Conservation (phyloP, 53 echinoderm and acorn worm genomes). For the Actinopyga echinites region DNA sequence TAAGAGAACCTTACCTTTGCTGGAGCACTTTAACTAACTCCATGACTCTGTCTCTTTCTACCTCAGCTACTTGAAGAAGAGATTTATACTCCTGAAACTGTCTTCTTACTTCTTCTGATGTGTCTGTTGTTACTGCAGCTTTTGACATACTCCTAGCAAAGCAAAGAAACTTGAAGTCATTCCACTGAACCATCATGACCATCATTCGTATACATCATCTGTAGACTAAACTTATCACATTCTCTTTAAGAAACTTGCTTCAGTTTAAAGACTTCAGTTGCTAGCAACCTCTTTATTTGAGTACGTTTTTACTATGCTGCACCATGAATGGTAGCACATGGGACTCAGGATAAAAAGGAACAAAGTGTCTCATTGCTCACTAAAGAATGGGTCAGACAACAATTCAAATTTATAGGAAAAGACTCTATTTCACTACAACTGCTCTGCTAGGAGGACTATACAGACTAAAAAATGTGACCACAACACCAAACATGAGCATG, state of each 20-base stretch:
- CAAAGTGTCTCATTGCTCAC: too few relatives aligned
- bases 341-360: too few relatives aligned
- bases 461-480: too few relatives aligned
- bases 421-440: too few relatives aligned
- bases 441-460: too few relatives aligned
- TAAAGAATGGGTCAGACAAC: too few relatives aligned
- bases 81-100: constrained; percentile 88
- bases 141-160: constrained; percentile 21
- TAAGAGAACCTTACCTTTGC: constrained; percentile 58
- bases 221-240: not conserved
- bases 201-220: too few relatives aligned
- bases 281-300: not conserved
- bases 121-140: not conserved
- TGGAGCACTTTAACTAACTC: constrained; percentile 92
- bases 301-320: too few relatives aligned
- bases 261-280: not conserved
- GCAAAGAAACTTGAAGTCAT: not conserved
- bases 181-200: too few relatives aligned
- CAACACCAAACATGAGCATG: too few relatives aligned
- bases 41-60: constrained; percentile 86
- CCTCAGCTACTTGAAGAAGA: constrained; percentile 85
- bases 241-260: not conserved
- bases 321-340: too few relatives aligned
- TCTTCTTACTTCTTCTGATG: constrained; percentile 17
- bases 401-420: too few relatives aligned